Conservation (phyloP, 2,113 vertebrate species). For the Nerophis lumbriciformis region DNA sequence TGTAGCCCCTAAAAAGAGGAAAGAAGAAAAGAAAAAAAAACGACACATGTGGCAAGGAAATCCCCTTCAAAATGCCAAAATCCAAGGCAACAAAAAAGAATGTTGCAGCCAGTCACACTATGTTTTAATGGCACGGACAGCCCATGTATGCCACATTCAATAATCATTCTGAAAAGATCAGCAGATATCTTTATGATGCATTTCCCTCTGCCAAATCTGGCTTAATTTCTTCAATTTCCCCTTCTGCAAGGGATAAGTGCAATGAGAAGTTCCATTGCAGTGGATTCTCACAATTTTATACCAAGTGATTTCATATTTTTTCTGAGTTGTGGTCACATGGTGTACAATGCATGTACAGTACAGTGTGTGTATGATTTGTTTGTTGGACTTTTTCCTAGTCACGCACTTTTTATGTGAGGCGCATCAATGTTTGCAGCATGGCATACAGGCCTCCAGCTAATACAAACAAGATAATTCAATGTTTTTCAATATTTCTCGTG, state of each 20-base stretch:
- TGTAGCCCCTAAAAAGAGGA: constrained; percentile 71
- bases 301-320: background rate
- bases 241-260: constrained; percentile 16
- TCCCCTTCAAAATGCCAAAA: constrained; percentile 71
- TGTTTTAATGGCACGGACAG: constrained; percentile 47
- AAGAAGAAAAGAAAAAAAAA: constrained; percentile 71
- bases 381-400: background rate
- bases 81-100: constrained; percentile 57
- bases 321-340: background rate
- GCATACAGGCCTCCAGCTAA: constrained; percentile 4
- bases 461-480: constrained; percentile 13
- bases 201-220: constrained; percentile 26
- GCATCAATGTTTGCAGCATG: constrained; percentile 5
- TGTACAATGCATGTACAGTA: too few species aligned
- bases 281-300: background rate
- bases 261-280: constrained; percentile 26
- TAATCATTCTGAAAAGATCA: constrained; percentile 46
- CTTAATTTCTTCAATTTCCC: constrained; percentile 37
- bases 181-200: constrained; percentile 18
- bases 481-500: constrained; percentile 4
- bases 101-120: constrained; percentile 38
- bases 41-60: constrained; percentile 69
- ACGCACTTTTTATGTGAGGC: constrained; percentile 2
- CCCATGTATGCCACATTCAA: constrained; percentile 43
- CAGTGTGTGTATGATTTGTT: background rate